Percentiles rank a stretch among this genome's conserved stretches.
These are phyloP conservation scores for Hedychridium roseum DNA, from an alignment of 2,888 invertebrate species.

Conservation along the genomic window DNA sequence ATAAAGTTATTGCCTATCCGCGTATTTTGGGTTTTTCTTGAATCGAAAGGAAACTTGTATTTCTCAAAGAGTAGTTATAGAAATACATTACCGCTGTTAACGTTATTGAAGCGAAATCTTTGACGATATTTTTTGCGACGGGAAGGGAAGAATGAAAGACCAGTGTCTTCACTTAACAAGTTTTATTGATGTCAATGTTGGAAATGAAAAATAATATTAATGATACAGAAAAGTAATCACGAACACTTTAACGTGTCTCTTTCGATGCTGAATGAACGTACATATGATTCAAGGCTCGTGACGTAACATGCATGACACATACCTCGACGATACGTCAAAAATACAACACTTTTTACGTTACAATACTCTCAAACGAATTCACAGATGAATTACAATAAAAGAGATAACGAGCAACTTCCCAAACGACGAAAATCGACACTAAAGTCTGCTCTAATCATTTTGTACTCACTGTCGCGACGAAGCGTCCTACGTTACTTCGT, in stretches of 20 bases:
- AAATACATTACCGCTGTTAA: too few species aligned
- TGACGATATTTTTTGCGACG: constrained; percentile 6
- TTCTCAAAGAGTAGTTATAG: too few species aligned
- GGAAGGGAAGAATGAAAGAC: constrained; percentile 22
- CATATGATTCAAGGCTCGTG: constrained; percentile 16
- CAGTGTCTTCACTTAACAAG: constrained; percentile 44
- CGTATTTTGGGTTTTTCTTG: constrained; percentile 22
- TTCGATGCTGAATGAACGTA: constrained; percentile 22
- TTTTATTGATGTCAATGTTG: constrained; percentile 51
- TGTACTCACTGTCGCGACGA: constrained; percentile 15
- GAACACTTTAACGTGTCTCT: constrained; percentile 24
- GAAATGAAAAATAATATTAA: constrained; percentile 48
- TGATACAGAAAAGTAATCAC: constrained; percentile 28
- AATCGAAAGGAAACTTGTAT: too few species aligned
- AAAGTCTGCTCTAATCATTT: constrained; percentile 16
- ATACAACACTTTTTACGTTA: constrained; percentile 8
- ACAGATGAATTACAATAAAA: too few species aligned
- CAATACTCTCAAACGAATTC: constrained; percentile 10
- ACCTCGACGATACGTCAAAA: constrained; percentile 13
- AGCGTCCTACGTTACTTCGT: constrained; percentile 7
- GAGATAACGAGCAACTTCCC: too few species aligned
- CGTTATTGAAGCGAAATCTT: constrained; percentile 17
- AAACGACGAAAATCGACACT: constrained; percentile 7
- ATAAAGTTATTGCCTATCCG: constrained; percentile 41
- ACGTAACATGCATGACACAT: constrained; percentile 16